These are phyloP conservation scores for Spizella passerina DNA, from an alignment of 2,797 vertebrate genomes.

Conservation along the genomic window DNA sequence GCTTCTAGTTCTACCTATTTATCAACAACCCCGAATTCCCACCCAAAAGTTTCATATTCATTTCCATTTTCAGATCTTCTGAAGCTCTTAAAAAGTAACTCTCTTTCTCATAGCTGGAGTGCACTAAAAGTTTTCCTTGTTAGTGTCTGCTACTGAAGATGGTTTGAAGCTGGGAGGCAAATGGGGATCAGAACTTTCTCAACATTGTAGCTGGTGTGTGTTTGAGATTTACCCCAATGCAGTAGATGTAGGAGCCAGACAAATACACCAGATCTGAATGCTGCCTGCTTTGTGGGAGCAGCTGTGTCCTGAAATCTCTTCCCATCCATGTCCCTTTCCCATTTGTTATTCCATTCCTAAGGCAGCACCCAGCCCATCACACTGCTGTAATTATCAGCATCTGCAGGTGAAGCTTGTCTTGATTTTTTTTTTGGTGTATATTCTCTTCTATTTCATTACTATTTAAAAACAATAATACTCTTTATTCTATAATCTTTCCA, in stretches of 20 bases:
- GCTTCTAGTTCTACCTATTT: background rate
- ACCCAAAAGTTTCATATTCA: background rate
- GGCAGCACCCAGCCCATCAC: background rate
- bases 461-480: background rate
- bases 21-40: accelerated
- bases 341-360: background rate
- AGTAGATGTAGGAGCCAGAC: background rate
- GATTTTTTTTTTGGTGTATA: background rate
- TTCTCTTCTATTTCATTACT: background rate
- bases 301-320: background rate
- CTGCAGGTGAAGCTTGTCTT: background rate
- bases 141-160: background rate
- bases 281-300: background rate
- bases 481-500: background rate
- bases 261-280: background rate
- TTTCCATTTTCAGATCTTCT: background rate
- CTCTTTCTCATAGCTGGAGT: background rate
- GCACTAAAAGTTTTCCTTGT: background rate
- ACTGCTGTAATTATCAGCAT: background rate
- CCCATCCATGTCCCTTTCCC: background rate
- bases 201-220: background rate
- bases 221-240: background rate
- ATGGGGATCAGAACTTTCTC: background rate
- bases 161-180: background rate
- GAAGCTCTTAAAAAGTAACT: background rate